Base-by-base conservation (phyloP, 2,113 vertebrate genomes). In the Vulpes lagopus region DNA sequence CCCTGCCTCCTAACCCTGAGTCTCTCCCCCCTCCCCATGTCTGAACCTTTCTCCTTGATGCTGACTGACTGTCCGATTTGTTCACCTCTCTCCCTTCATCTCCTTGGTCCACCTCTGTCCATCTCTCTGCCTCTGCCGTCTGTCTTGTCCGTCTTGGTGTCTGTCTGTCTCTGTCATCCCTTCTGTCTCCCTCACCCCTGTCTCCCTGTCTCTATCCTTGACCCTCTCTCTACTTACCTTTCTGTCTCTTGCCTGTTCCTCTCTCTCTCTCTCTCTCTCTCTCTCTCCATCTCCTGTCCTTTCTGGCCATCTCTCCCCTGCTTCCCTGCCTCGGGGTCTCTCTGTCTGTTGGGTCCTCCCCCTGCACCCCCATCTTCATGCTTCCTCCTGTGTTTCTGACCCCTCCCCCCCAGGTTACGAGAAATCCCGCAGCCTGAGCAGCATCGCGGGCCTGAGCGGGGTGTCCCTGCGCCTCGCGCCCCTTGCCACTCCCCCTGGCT, bases 351-450 rank as follows among this genome's bases (percentile, higher is more conserved):
- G 69, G 76, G n/a, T 81, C 80, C 85, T 49, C 60, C 30, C 79
- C 62, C 35, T 27, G 62, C 79, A 25, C 53, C 93, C 65, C 22
- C 4, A 43, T 51, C 67, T 81, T 67, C 80, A 23, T 8, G 76
- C 89, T 81, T 57, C 78, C 51, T 57, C 80, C 80, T n/a, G 23
- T 97, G 91, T 98, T 73, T 98, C 97, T 81, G 84, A 78, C 53
- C 90, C 71, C 3, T 5, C n/a, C 38, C 92, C 79, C 94, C 69
- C 95, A 69, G 98, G 99, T 98, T 99, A 99, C 73, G 99, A 99
- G 98, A 99, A 99, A 98, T 99, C 99, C 98, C 99, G 98, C 98
- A 99, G 99, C 98, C 99, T 99, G 95, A 99, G 98, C 99, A 99
- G 99, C 98, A 99, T 99, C 98, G 99, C 99, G 86, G 99, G 99